Conservation (phyloP, 2,888 invertebrate genomes). For the Drosophila monieri region DNA sequence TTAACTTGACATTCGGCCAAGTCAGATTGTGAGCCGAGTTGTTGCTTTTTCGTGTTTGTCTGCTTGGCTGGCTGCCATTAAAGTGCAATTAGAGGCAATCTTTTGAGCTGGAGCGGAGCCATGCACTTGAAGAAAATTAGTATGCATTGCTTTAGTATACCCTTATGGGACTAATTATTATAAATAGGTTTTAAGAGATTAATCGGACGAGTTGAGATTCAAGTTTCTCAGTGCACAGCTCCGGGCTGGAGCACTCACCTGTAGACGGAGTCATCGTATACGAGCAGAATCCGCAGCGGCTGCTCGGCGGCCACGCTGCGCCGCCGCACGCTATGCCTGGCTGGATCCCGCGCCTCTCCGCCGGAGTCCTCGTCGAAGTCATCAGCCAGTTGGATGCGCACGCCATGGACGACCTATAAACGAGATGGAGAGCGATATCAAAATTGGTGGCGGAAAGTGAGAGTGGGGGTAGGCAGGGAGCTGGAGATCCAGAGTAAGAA, state of each 20-base stretch:
- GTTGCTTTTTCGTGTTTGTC: slow-evolving; percentile 14
- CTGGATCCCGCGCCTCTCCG: slow-evolving; percentile 46
- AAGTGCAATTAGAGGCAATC: slow-evolving; percentile 64
- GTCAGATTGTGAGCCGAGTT: slow-evolving; percentile 44
- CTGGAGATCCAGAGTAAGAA: slow-evolving; percentile 10
- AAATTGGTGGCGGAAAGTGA: slow-evolving; percentile 7
- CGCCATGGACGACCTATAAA: slow-evolving; percentile 91
- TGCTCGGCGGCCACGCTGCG: slow-evolving; percentile 89
- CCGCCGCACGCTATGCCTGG: slow-evolving; percentile 87
- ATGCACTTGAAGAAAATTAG: slow-evolving; percentile 16
- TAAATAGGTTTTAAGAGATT: background rate
- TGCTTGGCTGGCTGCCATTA: slow-evolving; percentile 58
- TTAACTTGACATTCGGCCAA: slow-evolving; percentile 73
- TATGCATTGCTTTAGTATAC: background rate
- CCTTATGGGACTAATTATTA: background rate
- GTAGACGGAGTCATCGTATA: slow-evolving; percentile 94
- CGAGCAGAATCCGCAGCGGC: slow-evolving; percentile 92
- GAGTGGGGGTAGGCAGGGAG: slow-evolving; percentile 1
- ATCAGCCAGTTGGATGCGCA: slow-evolving; percentile 89
- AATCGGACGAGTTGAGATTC: too few relatives aligned
- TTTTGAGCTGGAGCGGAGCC: slow-evolving; percentile 29
- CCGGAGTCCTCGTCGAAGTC: slow-evolving; percentile 86
- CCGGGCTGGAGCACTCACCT: slow-evolving; percentile 86
- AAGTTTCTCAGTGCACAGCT: background rate
- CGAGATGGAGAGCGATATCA: slow-evolving; percentile 39